Evolutionary conservation across 1,140 invertebrate species (phyloP), one percentile per base, ranked within the genome.

Genomic region (Schlechtendalia chinensis): DNA sequence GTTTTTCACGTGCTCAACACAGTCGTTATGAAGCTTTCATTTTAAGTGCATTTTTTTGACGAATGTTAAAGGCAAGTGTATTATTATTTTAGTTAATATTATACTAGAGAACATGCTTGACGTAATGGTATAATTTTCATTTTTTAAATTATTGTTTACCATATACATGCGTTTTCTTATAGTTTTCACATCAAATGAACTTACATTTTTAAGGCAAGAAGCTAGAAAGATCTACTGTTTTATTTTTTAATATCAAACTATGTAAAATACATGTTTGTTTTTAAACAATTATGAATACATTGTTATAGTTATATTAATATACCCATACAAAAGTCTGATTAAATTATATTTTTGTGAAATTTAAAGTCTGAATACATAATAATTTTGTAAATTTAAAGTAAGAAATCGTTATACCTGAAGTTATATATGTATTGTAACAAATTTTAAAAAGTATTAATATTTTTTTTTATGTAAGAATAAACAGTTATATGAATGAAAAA

Each of bases 101-200:
- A 65, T 32, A 65, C 61, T 65, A 32, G 27, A 65, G 11, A 65
- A 65, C 19, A 65, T 65, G 29, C 61, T 65, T 65, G 61, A 65
- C 19, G 32, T 65, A 65, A 65, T 65, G 61, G 61, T 65, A 65
- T 0, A 19, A 10, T 19, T 65, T 16, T 65, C 10, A 19, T 32
- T 19, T 63, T 65, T 65, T 32, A 39, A 32, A 8, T 65, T 12
- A 65, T 32, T 65, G 11, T 0, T 32, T 5, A 0, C 39, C 16
- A 65, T 14, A 65, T 10, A 39, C 39, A 65, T 32, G 17, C 61
- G 39, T 39, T 65, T 65, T 65, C 27, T 65, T 65, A 65, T 19
- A 5, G 29, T 65, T 65, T 65, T 65, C 29, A 65, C 16, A 8
- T 65, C 17, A 65, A 39, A 65, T 58, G 5, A 65, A 19, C 39